Evolutionary conservation across 2,797 vertebrate species (phyloP).

Genomic region (Emydoidea blandingii): DNA sequence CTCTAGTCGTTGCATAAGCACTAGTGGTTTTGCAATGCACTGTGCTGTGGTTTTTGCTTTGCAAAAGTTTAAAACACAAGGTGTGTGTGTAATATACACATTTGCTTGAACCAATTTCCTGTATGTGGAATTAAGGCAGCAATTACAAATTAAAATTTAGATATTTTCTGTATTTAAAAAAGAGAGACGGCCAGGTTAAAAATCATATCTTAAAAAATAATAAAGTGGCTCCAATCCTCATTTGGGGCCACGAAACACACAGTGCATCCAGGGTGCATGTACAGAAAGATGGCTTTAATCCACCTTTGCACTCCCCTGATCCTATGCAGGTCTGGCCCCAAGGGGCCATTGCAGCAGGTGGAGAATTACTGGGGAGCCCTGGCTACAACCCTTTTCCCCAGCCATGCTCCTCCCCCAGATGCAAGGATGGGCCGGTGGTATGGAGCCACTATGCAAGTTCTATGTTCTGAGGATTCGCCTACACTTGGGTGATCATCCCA

Average conservation of each 20-base stretch:
- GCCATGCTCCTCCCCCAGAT: not conserved
- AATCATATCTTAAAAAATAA: not conserved
- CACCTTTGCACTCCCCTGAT: not conserved
- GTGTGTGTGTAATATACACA: not conserved
- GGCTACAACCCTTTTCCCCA: not conserved
- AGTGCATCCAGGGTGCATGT: accelerated
- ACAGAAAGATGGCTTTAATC: not conserved
- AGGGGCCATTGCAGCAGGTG: not conserved
- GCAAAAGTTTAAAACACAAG: not conserved
- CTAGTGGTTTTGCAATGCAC: not conserved
- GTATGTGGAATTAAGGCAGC: not conserved
- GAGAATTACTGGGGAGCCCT: no score
- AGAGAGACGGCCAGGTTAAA: not conserved
- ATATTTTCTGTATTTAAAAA: not conserved
- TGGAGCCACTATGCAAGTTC: not conserved
- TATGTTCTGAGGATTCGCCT: not conserved
- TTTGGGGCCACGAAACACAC: not conserved
- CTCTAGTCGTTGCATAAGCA: not conserved
- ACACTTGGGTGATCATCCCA: not conserved
- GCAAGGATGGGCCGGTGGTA: not conserved
- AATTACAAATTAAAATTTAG: not conserved
- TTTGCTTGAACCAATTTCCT: not conserved
- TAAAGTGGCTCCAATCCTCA: not conserved
- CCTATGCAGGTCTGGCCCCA: no score
- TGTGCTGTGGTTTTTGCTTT: not conserved